A percentile compares a stretch with the other conserved stretches of the same genome.
phyloP scores from a whole-genome alignment of 2,888 invertebrate genomes.

The Zeuzera pyrina region DNA sequence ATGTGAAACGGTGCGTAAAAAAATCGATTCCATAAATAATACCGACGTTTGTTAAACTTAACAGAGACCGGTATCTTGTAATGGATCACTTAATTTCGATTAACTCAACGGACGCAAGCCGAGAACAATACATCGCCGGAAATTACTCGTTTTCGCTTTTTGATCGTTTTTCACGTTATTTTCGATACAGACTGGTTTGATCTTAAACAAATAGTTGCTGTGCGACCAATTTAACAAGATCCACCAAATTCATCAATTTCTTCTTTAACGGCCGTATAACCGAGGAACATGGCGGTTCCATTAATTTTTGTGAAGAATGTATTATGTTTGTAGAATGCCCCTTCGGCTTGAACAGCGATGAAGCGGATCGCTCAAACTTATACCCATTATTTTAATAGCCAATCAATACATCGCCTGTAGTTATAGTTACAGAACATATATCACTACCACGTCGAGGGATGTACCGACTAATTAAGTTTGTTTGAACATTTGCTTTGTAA shows the following conservation, averaged over 20 bases:
- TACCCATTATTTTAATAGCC: conserved; percentile 59
- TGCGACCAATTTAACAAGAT: conserved; percentile 21
- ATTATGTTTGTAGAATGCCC: conserved; percentile 37
- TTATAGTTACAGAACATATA: conserved; percentile 52
- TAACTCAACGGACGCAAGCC: conserved; percentile 44
- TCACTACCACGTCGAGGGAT: conserved; percentile 38
- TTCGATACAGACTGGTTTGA: conserved; percentile 32
- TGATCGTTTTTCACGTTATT: conserved; percentile 55
- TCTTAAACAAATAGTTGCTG: conserved; percentile 42
- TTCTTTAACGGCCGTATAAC: too few relatives aligned
- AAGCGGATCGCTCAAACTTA: conserved; percentile 48
- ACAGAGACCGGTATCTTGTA: conserved; percentile 54
- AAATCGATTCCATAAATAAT: conserved; percentile 53
- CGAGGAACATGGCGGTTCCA: too few relatives aligned
- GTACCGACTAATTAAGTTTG: conserved; percentile 53
- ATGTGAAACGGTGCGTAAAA: conserved; percentile 35
- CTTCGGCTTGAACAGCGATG: conserved; percentile 34
- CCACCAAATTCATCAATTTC: conserved; percentile 12
- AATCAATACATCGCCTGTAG: conserved; percentile 57
- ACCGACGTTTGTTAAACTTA: conserved; percentile 44
- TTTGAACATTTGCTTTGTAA: conserved; percentile 61
- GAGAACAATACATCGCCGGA: conserved; percentile 63
- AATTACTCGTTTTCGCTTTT: conserved; percentile 64
- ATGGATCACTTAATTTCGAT: conserved; percentile 72
- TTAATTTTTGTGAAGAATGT: conserved; percentile 13